Percentiles rank a stretch among this genome's conserved stretches.
phyloP scores from a whole-genome alignment of 2,888 invertebrate species.

The Polylopha cassiicola region DNA sequence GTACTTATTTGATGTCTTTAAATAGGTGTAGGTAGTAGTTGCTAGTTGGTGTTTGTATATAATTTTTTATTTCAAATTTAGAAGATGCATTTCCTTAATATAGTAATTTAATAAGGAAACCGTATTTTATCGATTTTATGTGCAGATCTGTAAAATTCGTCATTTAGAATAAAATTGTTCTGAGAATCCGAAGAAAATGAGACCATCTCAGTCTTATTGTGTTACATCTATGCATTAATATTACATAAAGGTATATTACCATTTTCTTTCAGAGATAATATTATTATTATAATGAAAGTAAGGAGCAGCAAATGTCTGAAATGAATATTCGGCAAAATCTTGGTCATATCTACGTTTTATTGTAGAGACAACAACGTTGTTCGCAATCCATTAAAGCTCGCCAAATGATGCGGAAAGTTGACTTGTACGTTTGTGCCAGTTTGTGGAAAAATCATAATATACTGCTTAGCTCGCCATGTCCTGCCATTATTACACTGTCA shows the following conservation, averaged over 20 bases:
- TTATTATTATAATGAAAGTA: too few relatives aligned
- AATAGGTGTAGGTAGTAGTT: neutral
- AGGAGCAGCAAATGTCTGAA: too few relatives aligned
- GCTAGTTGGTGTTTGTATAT: slow-evolving; percentile 6
- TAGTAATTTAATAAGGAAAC: slow-evolving; percentile 16
- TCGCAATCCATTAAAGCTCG: slow-evolving; percentile 68
- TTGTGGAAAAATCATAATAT: slow-evolving; percentile 46
- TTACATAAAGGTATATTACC: too few relatives aligned
- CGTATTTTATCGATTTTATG: slow-evolving; percentile 12
- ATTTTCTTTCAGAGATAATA: too few relatives aligned
- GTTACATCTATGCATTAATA: too few relatives aligned
- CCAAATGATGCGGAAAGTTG: slow-evolving; percentile 71
- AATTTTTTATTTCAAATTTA: slow-evolving; percentile 11
- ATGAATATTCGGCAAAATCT: slow-evolving; percentile 28
- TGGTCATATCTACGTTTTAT: slow-evolving; percentile 38
- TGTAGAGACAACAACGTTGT: slow-evolving; percentile 56
- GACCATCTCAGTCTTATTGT: too few relatives aligned
- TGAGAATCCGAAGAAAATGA: slow-evolving; percentile 11
- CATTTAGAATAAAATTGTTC: slow-evolving; percentile 8
- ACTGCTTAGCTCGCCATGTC: slow-evolving; percentile 19
- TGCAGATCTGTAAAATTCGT: slow-evolving; percentile 10
- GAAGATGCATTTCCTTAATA: slow-evolving; percentile 15
- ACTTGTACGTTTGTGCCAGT: slow-evolving; percentile 43
- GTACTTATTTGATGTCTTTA: too few relatives aligned
- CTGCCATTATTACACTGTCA: slow-evolving; percentile 43